phyloP scores from a whole-genome alignment of 2,797 vertebrate genomes.

The Dermochelys coriacea region DNA sequence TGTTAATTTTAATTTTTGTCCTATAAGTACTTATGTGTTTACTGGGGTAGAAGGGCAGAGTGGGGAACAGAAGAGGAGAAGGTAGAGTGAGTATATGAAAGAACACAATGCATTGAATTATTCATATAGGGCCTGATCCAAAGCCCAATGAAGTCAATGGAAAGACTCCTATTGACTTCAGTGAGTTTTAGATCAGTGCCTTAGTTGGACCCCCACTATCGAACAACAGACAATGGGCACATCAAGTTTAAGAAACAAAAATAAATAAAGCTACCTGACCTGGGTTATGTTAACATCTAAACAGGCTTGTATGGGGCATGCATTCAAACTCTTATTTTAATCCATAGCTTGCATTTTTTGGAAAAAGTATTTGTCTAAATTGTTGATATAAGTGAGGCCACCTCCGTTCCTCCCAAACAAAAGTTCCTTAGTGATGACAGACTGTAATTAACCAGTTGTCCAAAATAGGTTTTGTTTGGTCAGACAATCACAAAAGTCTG shows the following conservation, averaged over 20 bases:
- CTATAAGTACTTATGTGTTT: not conserved
- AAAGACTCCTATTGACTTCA: not conserved
- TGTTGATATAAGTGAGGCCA: not conserved
- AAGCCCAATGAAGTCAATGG: not conserved
- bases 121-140: not conserved
- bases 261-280: not conserved
- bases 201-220: not conserved
- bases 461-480: conserved; percentile 19
- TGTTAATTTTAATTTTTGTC: not conserved
- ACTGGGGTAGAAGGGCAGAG: not conserved
- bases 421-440: not conserved
- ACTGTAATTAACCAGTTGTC: not conserved
- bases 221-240: not conserved
- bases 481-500: not conserved
- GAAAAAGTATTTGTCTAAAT: not conserved
- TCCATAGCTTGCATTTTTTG: not conserved
- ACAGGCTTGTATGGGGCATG: accelerated
- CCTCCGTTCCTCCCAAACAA: not conserved
- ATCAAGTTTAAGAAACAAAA: not conserved
- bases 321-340: not conserved
- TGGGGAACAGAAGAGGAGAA: not conserved
- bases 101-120: not conserved
- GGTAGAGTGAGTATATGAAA: not conserved
- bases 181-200: not conserved
- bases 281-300: not conserved